These are phyloP conservation scores for Copidosoma aretas DNA, from an alignment of 2,888 invertebrate species.

Conservation along the genomic window DNA sequence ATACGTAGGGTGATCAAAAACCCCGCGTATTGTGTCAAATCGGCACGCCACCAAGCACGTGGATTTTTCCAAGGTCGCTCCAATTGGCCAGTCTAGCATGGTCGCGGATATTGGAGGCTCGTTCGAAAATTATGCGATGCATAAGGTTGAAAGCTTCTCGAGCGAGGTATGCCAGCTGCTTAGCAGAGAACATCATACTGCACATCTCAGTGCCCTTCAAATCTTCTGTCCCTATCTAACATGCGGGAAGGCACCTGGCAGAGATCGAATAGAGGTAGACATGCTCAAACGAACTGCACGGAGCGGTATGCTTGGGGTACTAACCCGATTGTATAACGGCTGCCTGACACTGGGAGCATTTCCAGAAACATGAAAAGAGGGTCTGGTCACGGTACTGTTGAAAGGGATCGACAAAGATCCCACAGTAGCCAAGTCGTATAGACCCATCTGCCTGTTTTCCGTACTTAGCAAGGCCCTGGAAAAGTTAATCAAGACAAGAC, in stretches of 20 bases:
- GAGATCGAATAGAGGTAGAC: neutral
- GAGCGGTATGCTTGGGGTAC: neutral
- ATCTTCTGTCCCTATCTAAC: too few species aligned
- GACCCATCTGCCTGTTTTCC: conserved; percentile 12
- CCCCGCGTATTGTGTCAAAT: too few species aligned
- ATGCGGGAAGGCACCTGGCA: neutral
- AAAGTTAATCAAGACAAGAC: conserved; percentile 21
- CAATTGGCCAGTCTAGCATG: too few species aligned
- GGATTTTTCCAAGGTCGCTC: too few species aligned
- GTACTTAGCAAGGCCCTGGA: conserved; percentile 28
- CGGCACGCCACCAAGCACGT: too few species aligned
- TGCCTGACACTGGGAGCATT: neutral
- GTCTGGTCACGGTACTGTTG: neutral
- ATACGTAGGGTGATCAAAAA: too few species aligned
- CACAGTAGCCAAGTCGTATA: conserved; percentile 4
- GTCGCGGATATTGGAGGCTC: too few species aligned
- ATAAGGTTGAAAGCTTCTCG: too few species aligned
- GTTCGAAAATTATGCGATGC: too few species aligned
- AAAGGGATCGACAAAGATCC: conserved; percentile 5
- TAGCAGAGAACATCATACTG: too few species aligned
- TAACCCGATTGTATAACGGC: neutral
- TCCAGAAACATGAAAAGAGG: neutral
- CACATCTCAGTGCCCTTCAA: too few species aligned
- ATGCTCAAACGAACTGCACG: neutral
- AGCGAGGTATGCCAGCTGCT: too few species aligned